Evolutionary conservation across 2,113 vertebrate genomes (phyloP).

Genomic region (Ochotona princeps): DNA sequence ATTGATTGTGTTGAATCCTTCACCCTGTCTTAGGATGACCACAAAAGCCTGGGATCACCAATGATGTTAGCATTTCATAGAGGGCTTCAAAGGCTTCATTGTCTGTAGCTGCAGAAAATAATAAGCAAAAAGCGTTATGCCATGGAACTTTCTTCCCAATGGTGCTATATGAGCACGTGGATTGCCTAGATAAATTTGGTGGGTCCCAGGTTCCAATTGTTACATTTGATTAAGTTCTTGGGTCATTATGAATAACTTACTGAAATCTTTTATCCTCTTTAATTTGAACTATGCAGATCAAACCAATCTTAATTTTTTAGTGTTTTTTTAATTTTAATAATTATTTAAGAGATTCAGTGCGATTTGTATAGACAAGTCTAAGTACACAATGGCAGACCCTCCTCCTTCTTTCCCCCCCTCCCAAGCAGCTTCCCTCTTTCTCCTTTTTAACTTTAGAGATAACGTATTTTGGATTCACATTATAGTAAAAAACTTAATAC

Average conservation of each 20-base stretch:
- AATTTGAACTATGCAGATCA: not conserved
- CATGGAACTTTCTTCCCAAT: not conserved
- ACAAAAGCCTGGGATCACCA: not conserved
- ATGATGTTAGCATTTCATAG: not conserved
- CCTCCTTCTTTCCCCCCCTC: too few relatives aligned
- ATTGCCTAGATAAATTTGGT: not conserved
- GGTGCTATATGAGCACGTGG: not conserved
- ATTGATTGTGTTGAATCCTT: not conserved
- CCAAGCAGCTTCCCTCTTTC: too few relatives aligned
- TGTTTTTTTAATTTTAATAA: too few relatives aligned
- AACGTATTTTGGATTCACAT: too few relatives aligned
- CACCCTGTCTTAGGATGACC: slow-evolving; percentile 5
- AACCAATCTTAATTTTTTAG: too few relatives aligned
- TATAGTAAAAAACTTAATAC: too few relatives aligned
- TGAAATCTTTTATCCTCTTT: not conserved
- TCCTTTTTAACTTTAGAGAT: too few relatives aligned
- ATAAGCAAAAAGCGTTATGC: not conserved
- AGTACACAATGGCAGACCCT: too few relatives aligned
- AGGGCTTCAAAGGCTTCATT: not conserved
- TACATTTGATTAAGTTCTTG: not conserved
- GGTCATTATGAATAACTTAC: not conserved
- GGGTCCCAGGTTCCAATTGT: not conserved
- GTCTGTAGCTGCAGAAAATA: not conserved
- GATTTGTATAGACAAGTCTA: too few relatives aligned
- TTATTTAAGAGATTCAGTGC: too few relatives aligned